Evolutionary conservation across 2,888 invertebrate genomes (phyloP), one percentile per base, ranked within the genome.

Genomic region (Callosobruchus maculatus): DNA sequence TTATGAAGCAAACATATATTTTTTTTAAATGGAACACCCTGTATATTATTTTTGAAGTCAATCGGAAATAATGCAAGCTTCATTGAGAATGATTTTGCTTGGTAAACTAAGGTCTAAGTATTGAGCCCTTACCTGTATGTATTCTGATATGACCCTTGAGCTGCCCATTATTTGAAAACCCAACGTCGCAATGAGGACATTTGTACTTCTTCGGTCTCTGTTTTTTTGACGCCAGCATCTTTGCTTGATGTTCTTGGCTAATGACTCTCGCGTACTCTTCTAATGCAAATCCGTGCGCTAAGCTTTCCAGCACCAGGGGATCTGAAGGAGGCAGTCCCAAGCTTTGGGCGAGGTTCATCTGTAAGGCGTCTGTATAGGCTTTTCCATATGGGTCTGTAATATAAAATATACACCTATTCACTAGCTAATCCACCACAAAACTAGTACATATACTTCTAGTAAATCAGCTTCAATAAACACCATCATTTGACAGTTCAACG

Each of bases 161-260:
- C 81, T 97, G 97, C 0, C 97, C 97, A 86, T 96, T 97, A 85
- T 97, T 97, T n/a, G 96, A 96, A 85, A 97, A 97, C 0, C 95
- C 95, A 0, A 95, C 95, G 80, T 95, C 92, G 84, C 97, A 97
- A 82, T 95, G 94, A 0, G 95, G 93, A 83, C 98, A 97, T 80
- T 95, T 93, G 87, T 97, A 97, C 83, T 96, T 96, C 87, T 96
- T 96, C 0, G 97, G 97, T 0, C 96, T 89, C 80, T 95, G 92
- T 82, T 96, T 95, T 78, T 93, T 89, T 0, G 92, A 88, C 81
- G 91, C 92, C 2, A 92, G 80, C 0, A 92, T 86, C 82, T 93
- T 93, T 0, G 91, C 88, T 82, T 93, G 93, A 76, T 92, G 93
- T 81, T 93, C 93, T 85, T 93, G 93, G 67, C 91, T 91, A 71